Conservation (phyloP, 2,797 vertebrate genomes). For the Molossus alvarezi region DNA sequence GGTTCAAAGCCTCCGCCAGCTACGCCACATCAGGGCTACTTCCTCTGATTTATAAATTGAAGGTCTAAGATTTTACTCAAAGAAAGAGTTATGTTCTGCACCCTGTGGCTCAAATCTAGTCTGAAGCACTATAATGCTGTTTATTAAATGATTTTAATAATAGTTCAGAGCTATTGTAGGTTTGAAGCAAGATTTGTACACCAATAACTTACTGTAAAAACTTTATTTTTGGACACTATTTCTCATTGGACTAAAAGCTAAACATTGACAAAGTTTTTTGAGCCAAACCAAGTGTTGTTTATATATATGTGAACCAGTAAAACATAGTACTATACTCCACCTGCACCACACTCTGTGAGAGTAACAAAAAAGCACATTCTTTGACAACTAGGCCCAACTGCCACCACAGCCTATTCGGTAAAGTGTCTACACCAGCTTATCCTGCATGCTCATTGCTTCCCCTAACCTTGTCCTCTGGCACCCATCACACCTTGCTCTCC, state of each 20-base stretch:
- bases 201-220: background rate
- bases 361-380: background rate
- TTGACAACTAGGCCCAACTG: background rate
- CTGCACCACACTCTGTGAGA: background rate
- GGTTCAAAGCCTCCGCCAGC: background rate
- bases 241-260: slow-evolving; percentile 4
- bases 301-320: background rate
- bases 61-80: background rate
- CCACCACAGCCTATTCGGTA: background rate
- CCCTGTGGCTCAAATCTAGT: background rate
- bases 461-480: background rate
- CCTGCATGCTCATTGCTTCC: background rate
- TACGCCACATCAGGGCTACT: background rate
- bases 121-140: background rate
- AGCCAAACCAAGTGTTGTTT: background rate
- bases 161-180: background rate
- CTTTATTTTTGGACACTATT: background rate
- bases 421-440: background rate
- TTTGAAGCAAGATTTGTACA: background rate
- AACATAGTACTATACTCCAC: background rate
- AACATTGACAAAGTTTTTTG: background rate
- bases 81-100: background rate
- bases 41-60: background rate
- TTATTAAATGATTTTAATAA: background rate
- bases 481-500: background rate